Evolutionary conservation across 2,797 vertebrate species (phyloP), one percentile per base, ranked within the genome.

Genomic region (Eulemur rubriventer): DNA sequence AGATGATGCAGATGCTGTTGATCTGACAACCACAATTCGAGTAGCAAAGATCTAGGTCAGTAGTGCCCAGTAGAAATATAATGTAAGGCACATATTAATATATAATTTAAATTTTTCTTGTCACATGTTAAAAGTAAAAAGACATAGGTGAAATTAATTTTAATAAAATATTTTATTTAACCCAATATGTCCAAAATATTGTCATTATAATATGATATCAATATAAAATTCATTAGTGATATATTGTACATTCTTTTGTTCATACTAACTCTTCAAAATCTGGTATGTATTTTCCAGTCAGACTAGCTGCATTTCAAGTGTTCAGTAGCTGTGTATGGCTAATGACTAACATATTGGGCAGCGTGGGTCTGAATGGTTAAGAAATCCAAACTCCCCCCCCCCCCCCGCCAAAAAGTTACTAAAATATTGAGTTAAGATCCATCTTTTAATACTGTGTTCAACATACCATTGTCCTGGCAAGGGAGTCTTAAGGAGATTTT

Each of bases 101-200:
- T 38, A 6, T 7, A 14, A 78, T 67, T 81, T 85, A 67, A 61
- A 26, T 35, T 30, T 63, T 92, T 50, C 75, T 41, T 28, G 3
- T 28, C 59, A 69, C 17, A 41, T 79, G 89, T 84, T 61, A 80
- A 52, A 93, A 89, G 28, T 26, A 55, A 87, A 46, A 84, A 65
- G 41, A 24, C 28, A 28, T 6, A 91, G 41, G 17, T 89, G 55
- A 92, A 92, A 75, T 90, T 91, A 75, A 75, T 87, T 89, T 83
- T n/a, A 70, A 10, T 91, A 69, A 93, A 95, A 67, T 67, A 67
- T 12, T 76, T 70, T 79, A 81, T 76, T 70, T 79, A 81, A 84
- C 8, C 20, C 11, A 55, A 1, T 33, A 33, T 76, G 65, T 61
- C 24, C 33, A 16, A 90, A 69, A 59, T 67, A 63, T 55, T 78